These are phyloP conservation scores for Netelia melanura DNA, from an alignment of 2,888 invertebrate genomes.

Conservation along the genomic window DNA sequence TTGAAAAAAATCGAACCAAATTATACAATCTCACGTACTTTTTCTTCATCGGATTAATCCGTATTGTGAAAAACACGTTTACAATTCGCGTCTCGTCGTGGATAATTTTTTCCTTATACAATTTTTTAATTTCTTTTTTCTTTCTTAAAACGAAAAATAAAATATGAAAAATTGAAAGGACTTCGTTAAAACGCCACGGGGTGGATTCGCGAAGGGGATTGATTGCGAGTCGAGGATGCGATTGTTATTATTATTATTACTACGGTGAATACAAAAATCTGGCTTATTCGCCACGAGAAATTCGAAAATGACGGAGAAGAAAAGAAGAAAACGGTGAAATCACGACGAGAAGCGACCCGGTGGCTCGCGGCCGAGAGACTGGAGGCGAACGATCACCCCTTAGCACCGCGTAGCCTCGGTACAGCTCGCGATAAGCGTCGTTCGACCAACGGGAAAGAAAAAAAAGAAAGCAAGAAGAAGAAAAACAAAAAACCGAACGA, in stretches of 20 bases:
- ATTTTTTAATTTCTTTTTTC: not conserved
- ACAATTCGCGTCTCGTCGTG: conserved; percentile 31
- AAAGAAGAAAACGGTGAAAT: not conserved
- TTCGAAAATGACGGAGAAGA: not conserved
- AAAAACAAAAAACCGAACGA: conserved; percentile 27
- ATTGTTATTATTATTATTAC: conserved; percentile 10
- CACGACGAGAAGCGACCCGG: not conserved
- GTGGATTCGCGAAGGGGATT: conserved; percentile 39
- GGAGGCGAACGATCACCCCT: not conserved
- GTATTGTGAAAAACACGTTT: conserved; percentile 42
- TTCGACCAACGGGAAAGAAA: conserved; percentile 20
- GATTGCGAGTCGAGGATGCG: conserved; percentile 27
- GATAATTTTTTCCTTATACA: conserved; percentile 22
- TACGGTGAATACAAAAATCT: conserved; percentile 11
- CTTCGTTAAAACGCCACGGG: conserved; percentile 47
- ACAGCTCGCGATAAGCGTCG: conserved; percentile 7
- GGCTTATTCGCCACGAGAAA: not conserved
- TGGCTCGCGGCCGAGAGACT: conserved; percentile 11
- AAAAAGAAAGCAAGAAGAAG: conserved; percentile 17
- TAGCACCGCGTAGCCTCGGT: conserved; percentile 19
- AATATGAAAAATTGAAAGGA: conserved; percentile 36
- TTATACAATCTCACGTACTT: conserved; percentile 32
- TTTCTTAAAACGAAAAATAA: conserved; percentile 7
- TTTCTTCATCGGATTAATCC: conserved; percentile 62
- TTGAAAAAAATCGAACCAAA: conserved; percentile 19